Base-by-base conservation (phyloP, 2,113 vertebrate species). In the Capricornis sumatraensis region DNA sequence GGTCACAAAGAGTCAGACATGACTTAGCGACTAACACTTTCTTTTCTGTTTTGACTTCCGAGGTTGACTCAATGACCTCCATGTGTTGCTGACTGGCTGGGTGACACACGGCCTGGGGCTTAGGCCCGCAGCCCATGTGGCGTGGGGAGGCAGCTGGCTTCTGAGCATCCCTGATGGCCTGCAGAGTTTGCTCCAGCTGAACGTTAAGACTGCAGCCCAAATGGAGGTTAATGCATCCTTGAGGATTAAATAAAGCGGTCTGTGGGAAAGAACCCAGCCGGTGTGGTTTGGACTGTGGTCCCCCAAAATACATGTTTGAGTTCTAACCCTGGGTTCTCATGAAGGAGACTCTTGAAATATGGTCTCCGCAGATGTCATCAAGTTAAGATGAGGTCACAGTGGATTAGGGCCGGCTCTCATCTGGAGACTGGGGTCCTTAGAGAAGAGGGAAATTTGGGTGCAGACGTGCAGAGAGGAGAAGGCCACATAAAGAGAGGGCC, bases 101-200 rank as follows among this genome's bases (percentile, higher is more conserved):
- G 62, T 0, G 3, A 50, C 52, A n/a, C 5, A 2, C 0, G 6
- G 67, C 28, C 4, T 15, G 0, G 0, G 1, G 2, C 60, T 40
- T 3, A 14, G 57, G 71, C 23, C 93, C 33, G 3, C 17, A 7
- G 12, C 7, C 3, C 11, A 1, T 12, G 43, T 0, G 62, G 27
- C 0, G 27, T 5, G 36, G 62, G 40, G n/a, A n/a, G 25, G 43
- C 1, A 1, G 74, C 14, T 6, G 50, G 81, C 23, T 43, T 40
- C 90, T 40, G 23, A 27, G 30, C 5, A 82, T 2, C 28, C 52
- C 60, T 21, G 7, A 47, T 27, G 11, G 17, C 36, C 74, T 11
- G 9, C 52, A 27, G n/a, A 28, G 58, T 45, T 47, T 71, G 43
- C 58, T 50, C 17, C 14, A 2, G 27, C 14, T 74, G 27, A 12